phyloP scores from a whole-genome alignment of 2,888 invertebrate species.

The Exocentrus adspersus region DNA sequence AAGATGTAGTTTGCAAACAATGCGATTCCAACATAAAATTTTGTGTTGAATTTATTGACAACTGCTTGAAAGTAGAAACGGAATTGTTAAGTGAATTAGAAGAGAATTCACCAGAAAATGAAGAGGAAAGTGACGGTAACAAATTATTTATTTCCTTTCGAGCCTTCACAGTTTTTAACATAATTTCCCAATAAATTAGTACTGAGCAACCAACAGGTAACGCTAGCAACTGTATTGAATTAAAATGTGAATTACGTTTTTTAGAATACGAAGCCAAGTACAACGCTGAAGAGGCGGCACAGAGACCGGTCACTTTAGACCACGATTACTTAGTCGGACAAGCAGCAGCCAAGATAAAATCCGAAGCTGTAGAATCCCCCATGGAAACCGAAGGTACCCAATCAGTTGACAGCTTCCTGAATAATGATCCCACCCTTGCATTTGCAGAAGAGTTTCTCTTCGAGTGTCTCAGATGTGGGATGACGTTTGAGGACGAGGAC shows the following conservation, averaged over 20 bases:
- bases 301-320: background rate
- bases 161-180: no score
- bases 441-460: background rate
- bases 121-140: background rate
- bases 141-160: no score
- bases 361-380: background rate
- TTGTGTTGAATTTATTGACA: background rate
- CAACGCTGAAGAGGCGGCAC: background rate
- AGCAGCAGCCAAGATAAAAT: background rate
- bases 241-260: background rate
- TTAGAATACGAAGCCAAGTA: background rate
- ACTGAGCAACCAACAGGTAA: no score
- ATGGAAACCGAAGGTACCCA: background rate
- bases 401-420: background rate
- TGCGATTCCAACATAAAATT: background rate
- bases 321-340: background rate
- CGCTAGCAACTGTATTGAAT: background rate
- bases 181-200: no score
- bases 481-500: background rate
- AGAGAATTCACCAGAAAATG: background rate
- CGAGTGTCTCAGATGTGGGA: background rate
- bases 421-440: background rate
- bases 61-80: background rate
- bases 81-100: background rate
- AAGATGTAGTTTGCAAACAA: background rate